Evolutionary conservation across 2,113 vertebrate genomes (phyloP), one percentile per base, ranked within the genome.

Genomic region (Jacana jacana): DNA sequence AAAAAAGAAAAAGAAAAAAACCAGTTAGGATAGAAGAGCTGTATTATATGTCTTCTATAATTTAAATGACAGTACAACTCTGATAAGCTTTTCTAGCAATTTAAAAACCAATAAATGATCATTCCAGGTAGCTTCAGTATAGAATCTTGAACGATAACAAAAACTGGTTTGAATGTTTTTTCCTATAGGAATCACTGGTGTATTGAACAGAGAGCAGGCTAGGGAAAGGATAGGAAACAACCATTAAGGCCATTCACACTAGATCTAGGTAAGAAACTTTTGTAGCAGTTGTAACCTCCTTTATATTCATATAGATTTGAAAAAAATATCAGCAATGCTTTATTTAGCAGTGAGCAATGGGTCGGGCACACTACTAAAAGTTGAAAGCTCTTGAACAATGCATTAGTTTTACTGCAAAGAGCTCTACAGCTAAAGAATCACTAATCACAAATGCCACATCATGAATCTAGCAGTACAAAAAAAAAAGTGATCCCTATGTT

Each of bases 101-200:
- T 89, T 86, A 78, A 87, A 88, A 93, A n/a, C 30, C 51, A 76
- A 78, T n/a, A 75, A 94, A 76, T 88, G 17, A 61, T 65, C 94
- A 70, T 82, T 91, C 19, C 65, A 66, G 35, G 44, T 89, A 49
- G 66, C 33, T 95, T 82, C 54, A 81, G 22, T 39, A 86, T 16
- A 60, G 75, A 35, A 27, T 68, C 60, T 88, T 91, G 8, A 73
- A 64, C 28, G 88, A 33, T 44, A 87, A 89, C 76, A 94, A 68
- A 96, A 95, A 70, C 42, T 48, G 27, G 77, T 80, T 94, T 92
- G 30, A 61, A 81, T 88, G 52, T 60, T 42, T 13, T 78, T 93
- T 92, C n/a, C 35, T 82, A 44, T 44, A 89, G 55, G 23, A 42
- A 84, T n/a, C 44, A 49, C 83, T 52, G 81, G 22, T 79, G 81